phyloP scores from a whole-genome alignment of 2,113 vertebrate species.

The Chionis minor region DNA sequence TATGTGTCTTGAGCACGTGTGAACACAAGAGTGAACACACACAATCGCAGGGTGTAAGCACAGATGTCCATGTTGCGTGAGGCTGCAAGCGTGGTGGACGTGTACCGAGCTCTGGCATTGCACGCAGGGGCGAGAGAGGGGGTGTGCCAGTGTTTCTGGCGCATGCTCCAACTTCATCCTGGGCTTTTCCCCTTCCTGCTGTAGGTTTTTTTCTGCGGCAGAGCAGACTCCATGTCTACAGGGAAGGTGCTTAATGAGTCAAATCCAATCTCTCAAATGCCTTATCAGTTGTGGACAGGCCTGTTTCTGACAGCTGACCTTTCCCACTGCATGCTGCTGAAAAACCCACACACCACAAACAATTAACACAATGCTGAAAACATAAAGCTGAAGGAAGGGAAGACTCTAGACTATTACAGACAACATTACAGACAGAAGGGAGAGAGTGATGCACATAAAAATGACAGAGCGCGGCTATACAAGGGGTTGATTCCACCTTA shows the following conservation, averaged over 20 bases:
- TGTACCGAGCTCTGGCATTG: fast-evolving
- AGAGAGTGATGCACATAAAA: neutral
- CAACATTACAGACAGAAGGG: neutral
- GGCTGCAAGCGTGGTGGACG: neutral
- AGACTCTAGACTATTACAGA: neutral
- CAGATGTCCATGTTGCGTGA: fast-evolving
- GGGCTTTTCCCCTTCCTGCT: neutral
- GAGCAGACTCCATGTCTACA: slow-evolving; percentile 28
- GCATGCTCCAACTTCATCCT: neutral
- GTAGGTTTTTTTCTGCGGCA: neutral
- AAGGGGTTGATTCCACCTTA: neutral
- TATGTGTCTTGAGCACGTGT: neutral
- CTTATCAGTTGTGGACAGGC: slow-evolving; percentile 70
- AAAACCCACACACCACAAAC: slow-evolving; percentile 51
- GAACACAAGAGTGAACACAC: neutral
- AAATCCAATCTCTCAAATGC: slow-evolving; percentile 56
- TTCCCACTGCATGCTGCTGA: slow-evolving; percentile 25
- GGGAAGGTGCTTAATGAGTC: slow-evolving; percentile 61
- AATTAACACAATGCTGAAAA: slow-evolving; percentile 62
- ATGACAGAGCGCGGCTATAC: neutral
- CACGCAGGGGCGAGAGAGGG: fast-evolving
- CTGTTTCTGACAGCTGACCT: slow-evolving; percentile 70
- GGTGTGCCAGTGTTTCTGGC: neutral
- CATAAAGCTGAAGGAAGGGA: neutral
- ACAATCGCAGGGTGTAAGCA: neutral